Evolutionary conservation across 2,797 vertebrate genomes (phyloP), one percentile per base, ranked within the genome.

Genomic region (Falco rusticolus): DNA sequence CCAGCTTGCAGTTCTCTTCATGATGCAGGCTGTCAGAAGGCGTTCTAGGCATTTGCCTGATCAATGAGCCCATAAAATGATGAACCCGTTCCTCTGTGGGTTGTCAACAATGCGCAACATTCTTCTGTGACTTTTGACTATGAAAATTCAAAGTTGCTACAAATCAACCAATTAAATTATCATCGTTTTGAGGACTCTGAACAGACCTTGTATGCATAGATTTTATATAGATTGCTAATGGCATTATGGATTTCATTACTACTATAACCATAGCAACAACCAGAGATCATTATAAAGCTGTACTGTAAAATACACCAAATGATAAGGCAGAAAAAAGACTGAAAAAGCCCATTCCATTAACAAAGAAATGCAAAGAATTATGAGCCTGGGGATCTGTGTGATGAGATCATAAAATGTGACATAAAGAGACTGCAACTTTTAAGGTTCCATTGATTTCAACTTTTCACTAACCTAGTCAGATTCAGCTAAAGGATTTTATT

Each of bases 371-470:
- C 47, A 93, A 78, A 92, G 83, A 97, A 89, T 94, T n/a, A 93
- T 92, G 72, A 96, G 81, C 66, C 84, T 50, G 25, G 84, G 43
- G 70, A 95, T 82, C 85, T 89, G 82, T 88, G 63, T 81, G 92
- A 97, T 92, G 69, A 92, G 81, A 82, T 95, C 92, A 95, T 96
- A 97, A 97, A 97, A 97, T 74, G 41, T 96, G 91, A 95, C 84
- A 93, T 96, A 94, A 97, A 96, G 83, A 96, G 51, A 96, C 63
- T 93, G 75, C 59, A 84, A 69, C 74, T 97, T 97, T 96, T 96
- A 97, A 94, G 93, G 95, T 97, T 94, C 54, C 77, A 92, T 97
- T 88, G 69, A 97, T 97, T 98, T 98, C 76, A 90, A 91, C 86
- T 97, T 97, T 97, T 97, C 78, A 76, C n/a, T 90, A 97, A 84